Evolutionary conservation across 2,888 invertebrate genomes (phyloP).

Genomic region (Tiliacea citrago): DNA sequence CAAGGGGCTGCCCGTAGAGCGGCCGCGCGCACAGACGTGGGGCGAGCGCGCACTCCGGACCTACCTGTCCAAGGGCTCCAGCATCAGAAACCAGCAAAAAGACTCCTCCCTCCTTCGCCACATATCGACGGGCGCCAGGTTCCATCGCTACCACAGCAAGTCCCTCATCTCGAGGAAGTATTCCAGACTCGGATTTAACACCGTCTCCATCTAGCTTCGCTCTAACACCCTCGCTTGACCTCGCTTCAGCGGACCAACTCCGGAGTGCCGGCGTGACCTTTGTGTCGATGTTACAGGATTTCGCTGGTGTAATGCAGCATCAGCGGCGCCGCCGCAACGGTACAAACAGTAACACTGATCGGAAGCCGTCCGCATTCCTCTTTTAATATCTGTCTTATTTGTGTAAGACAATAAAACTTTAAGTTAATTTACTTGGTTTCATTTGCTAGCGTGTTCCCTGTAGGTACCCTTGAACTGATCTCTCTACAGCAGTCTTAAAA

Average conservation of each 20-base stretch:
- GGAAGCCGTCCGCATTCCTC: conserved; percentile 88
- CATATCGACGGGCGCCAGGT: conserved; percentile 92
- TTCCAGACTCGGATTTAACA: conserved; percentile 90
- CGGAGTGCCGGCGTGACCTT: conserved; percentile 85
- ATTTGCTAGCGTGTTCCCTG: conserved; percentile 76
- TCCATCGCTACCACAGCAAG: conserved; percentile 94
- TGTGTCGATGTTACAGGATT: conserved; percentile 88
- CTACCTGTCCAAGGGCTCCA: conserved; percentile 90
- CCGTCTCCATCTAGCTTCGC: conserved; percentile 89
- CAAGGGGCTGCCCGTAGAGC: conserved; percentile 92
- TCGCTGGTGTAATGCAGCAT: conserved; percentile 82
- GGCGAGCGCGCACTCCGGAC: conserved; percentile 95
- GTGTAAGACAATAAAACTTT: conserved; percentile 87
- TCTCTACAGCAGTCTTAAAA: neutral
- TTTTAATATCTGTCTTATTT: conserved; percentile 81
- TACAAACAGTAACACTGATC: conserved; percentile 70
- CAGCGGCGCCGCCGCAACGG: conserved; percentile 65
- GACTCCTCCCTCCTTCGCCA: conserved; percentile 91
- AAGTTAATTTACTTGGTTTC: conserved; percentile 80
- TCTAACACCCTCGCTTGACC: conserved; percentile 85
- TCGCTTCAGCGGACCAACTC: conserved; percentile 83
- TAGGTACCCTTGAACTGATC: conserved; percentile 1
- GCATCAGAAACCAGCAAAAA: conserved; percentile 85
- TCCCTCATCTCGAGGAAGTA: conserved; percentile 94
- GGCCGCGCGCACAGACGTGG: conserved; percentile 96